These are phyloP conservation scores for Myiotriccus ornatus DNA, from an alignment of 2,797 vertebrate species.

Conservation along the genomic window DNA sequence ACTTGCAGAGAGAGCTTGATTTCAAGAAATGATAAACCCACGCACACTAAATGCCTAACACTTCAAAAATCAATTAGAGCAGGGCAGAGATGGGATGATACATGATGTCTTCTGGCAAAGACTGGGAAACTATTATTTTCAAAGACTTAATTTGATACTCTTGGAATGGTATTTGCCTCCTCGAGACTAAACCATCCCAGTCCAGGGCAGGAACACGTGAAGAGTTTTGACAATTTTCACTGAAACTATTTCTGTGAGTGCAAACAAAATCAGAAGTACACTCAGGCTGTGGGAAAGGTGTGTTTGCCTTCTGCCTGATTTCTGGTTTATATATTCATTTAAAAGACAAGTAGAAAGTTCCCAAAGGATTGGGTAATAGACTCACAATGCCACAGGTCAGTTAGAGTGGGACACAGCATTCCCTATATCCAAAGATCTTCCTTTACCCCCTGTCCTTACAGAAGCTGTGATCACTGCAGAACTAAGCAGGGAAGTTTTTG, in stretches of 20 bases:
- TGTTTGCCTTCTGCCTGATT: background rate
- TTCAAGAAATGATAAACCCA: conserved; percentile 57
- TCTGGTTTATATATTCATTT: background rate
- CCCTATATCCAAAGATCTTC: background rate
- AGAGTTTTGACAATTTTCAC: background rate
- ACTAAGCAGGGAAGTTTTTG: background rate
- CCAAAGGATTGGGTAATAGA: background rate
- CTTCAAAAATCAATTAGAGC: conserved; percentile 69
- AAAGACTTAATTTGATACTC: background rate
- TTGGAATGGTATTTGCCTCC: background rate
- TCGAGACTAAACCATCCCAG: background rate
- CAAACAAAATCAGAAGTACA: background rate
- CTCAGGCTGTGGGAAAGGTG: background rate
- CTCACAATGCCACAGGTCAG: background rate
- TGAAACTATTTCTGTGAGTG: background rate
- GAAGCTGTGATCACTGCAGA: background rate
- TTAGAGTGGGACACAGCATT: background rate
- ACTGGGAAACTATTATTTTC: background rate
- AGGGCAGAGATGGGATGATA: conserved; percentile 15
- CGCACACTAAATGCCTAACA: conserved; percentile 57
- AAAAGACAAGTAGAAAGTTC: background rate
- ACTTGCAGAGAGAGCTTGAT: conserved; percentile 68
- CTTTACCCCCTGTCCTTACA: background rate
- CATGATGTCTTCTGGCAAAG: background rate
- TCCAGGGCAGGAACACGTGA: background rate